A percentile compares a stretch with the other conserved stretches of the same genome.
These are phyloP conservation scores for Trichogramma pretiosum DNA, from an alignment of 1,140 invertebrate genomes.

Conservation along the genomic window DNA sequence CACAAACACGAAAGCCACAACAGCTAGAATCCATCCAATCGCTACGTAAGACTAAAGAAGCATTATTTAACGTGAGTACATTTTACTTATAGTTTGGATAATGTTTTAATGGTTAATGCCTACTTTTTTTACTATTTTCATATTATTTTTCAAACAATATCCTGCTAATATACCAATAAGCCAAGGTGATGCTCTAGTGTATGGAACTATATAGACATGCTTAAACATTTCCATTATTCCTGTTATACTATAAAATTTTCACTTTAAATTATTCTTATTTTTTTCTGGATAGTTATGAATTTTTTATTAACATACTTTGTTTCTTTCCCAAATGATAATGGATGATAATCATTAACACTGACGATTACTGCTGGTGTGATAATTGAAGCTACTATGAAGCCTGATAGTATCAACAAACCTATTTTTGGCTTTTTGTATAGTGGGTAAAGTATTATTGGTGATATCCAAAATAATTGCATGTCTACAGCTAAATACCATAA, in stretches of 20 bases:
- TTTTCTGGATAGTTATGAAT: not conserved
- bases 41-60: not conserved
- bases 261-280: not conserved
- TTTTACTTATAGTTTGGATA: no score
- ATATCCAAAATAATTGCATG: constrained; percentile 60
- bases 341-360: not conserved
- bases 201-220: constrained; percentile 26
- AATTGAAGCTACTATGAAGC: not conserved
- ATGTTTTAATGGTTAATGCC: no score
- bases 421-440: constrained; percentile 19
- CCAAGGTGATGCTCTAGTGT: constrained; percentile 47
- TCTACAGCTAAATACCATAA: constrained; percentile 57
- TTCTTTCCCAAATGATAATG: not conserved
- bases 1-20: not conserved
- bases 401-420: constrained; percentile 8
- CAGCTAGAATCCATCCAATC: not conserved
- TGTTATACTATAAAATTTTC: not conserved
- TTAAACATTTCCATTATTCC: not conserved
- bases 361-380: not conserved
- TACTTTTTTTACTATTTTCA: no score
- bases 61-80: not conserved
- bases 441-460: constrained; percentile 45
- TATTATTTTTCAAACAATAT: no score
- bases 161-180: constrained; percentile 51
- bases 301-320: constrained; percentile 4